Conservation (phyloP, 2,888 invertebrate genomes). For the Tetragonula carbonaria region DNA sequence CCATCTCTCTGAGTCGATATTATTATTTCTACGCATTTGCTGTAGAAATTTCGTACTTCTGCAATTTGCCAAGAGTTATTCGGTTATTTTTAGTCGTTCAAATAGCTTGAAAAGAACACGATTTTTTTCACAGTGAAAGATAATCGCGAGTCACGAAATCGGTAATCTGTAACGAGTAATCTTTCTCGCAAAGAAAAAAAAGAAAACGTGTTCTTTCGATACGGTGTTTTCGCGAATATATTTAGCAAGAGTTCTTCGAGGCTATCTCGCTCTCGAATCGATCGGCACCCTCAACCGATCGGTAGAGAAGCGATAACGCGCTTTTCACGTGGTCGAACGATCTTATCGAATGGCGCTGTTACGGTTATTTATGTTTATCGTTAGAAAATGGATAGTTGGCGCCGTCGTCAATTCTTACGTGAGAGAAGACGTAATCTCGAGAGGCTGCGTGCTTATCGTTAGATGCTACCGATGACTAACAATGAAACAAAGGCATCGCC, state of each 20-base stretch:
- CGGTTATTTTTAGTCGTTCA: too few relatives aligned
- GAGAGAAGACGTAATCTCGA: conserved; percentile 5
- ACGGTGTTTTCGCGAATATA: not conserved
- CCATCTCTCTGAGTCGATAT: not conserved
- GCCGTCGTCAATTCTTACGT: conserved; percentile 20
- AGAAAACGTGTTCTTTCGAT: too few relatives aligned
- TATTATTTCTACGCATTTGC: too few relatives aligned
- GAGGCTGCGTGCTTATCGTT: conserved; percentile 14
- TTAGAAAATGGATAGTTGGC: conserved; percentile 18
- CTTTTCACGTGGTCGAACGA: conserved; percentile 24
- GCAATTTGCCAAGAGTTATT: too few relatives aligned
- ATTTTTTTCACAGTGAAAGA: too few relatives aligned
- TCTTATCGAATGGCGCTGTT: conserved; percentile 48
- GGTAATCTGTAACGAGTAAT: too few relatives aligned
- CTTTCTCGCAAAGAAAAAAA: too few relatives aligned
- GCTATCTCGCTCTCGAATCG: not conserved
- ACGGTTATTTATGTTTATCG: conserved; percentile 6
- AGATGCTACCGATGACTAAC: conserved; percentile 41
- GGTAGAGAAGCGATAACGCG: conserved; percentile 8
- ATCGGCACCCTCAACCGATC: not conserved
- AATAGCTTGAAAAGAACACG: too few relatives aligned
- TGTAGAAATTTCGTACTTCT: too few relatives aligned
- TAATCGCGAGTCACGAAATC: too few relatives aligned
- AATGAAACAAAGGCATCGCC: conserved; percentile 40
- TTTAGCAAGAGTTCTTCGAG: not conserved